A percentile compares a stretch with the other conserved stretches of the same genome.
Conservation (phyloP, 2,888 invertebrate species). For the Notodonta ziczac region DNA sequence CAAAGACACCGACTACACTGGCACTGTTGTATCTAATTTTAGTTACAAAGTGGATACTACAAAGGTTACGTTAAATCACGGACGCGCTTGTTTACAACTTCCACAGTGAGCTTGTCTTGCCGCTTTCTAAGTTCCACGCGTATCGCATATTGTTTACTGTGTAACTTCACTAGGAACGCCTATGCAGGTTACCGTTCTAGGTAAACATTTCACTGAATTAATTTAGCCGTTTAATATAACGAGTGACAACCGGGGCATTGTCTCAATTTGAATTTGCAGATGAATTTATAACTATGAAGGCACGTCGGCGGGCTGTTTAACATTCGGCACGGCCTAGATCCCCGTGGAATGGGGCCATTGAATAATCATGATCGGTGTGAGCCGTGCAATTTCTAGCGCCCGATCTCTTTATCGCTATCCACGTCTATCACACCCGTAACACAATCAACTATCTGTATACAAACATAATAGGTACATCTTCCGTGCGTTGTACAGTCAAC, state of each 20-base stretch:
- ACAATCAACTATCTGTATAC: slow-evolving; percentile 8
- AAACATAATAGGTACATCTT: neutral
- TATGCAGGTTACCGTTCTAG: slow-evolving; percentile 11
- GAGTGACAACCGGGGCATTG: slow-evolving; percentile 15
- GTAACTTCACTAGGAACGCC: slow-evolving; percentile 15
- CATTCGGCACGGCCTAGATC: slow-evolving; percentile 70
- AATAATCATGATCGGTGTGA: slow-evolving; percentile 78
- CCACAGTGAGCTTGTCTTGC: slow-evolving; percentile 23
- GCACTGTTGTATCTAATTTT: slow-evolving; percentile 7
- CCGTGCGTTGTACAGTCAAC: too few relatives aligned
- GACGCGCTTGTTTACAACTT: slow-evolving; percentile 31
- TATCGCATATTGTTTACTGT: slow-evolving; percentile 24
- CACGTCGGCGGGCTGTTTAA: slow-evolving; percentile 63
- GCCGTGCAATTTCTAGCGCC: slow-evolving; percentile 59
- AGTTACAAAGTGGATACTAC: slow-evolving; percentile 17
- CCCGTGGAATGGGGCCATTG: slow-evolving; percentile 68
- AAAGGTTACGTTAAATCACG: slow-evolving; percentile 23
- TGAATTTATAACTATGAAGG: slow-evolving; percentile 42
- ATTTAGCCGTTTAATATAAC: slow-evolving; percentile 13
- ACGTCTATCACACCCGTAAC: slow-evolving; percentile 21
- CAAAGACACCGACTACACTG: neutral
- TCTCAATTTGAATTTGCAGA: slow-evolving; percentile 32
- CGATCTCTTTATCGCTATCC: slow-evolving; percentile 48
- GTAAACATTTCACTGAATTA: slow-evolving; percentile 16
- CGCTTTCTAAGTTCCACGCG: slow-evolving; percentile 28